Conservation (phyloP, 2,797 vertebrate species). For the Telmatherina bonti region DNA sequence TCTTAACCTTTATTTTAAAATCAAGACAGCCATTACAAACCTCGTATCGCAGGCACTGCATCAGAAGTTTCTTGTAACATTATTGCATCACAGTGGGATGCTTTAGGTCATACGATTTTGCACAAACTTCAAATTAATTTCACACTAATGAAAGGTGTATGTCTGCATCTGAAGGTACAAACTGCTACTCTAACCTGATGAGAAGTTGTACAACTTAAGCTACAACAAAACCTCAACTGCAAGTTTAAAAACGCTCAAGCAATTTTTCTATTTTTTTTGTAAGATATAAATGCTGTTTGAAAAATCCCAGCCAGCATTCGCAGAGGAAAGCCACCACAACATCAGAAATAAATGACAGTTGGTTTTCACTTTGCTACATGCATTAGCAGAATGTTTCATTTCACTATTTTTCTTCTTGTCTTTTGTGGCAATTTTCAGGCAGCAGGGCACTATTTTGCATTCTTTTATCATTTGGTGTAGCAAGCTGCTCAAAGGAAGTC, state of each 20-base stretch:
- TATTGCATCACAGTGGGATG: not conserved
- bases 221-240: constrained; percentile 6
- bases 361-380: constrained; percentile 8
- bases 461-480: constrained; percentile 44
- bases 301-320: constrained; percentile 5
- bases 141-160: not conserved
- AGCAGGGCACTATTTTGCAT: constrained; percentile 29
- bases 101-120: not conserved
- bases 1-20: constrained; percentile 8
- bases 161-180: constrained; percentile 16
- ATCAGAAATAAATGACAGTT: constrained; percentile 21
- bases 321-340: constrained; percentile 16
- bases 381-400: constrained; percentile 24
- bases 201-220: constrained; percentile 18
- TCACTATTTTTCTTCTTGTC: constrained; percentile 7
- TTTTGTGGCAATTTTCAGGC: constrained; percentile 21
- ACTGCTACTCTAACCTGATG: constrained; percentile 27
- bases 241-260: constrained; percentile 14
- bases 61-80: constrained; percentile 4
- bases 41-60: not conserved
- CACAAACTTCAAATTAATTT: constrained; percentile 6
- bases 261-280: constrained; percentile 3
- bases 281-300: constrained; percentile 13
- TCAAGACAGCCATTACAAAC: not conserved
- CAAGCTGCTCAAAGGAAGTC: constrained; percentile 44